Conservation (phyloP, 2,888 invertebrate species). For the Arctia plantaginis region DNA sequence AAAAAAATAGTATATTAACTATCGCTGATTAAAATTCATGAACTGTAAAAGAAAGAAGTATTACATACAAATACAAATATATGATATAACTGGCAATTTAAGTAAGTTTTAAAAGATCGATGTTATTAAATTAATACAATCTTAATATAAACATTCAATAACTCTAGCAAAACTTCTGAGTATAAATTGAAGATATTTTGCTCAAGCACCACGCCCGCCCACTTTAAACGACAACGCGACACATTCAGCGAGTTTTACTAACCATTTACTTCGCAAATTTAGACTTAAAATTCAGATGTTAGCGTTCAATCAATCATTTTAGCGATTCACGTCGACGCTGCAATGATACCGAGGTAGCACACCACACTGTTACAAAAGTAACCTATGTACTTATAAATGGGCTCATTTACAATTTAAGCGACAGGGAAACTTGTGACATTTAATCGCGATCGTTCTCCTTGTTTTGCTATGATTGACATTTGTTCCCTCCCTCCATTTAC, state of each 20-base stretch:
- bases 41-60: background rate
- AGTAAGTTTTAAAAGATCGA: background rate
- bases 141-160: background rate
- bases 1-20: too few species aligned
- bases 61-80: background rate
- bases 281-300: conserved; percentile 18
- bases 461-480: conserved; percentile 46
- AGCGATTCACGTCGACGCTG: conserved; percentile 25
- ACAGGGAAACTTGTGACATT: conserved; percentile 29
- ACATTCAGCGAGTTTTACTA: conserved; percentile 18
- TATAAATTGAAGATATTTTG: conserved; percentile 4
- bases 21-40: background rate
- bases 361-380: conserved; percentile 33
- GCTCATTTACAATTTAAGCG: conserved; percentile 37
- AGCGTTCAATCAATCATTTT: conserved; percentile 42
- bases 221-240: conserved; percentile 9
- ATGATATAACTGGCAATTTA: too few species aligned
- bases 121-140: background rate
- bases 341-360: conserved; percentile 23
- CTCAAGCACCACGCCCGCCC: conserved; percentile 19
- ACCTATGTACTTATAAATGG: conserved; percentile 21
- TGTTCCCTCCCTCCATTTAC: conserved; percentile 33
- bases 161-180: background rate
- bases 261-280: conserved; percentile 24
- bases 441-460: conserved; percentile 21